Percentiles rank a stretch among this genome's conserved stretches.
Evolutionary conservation across 1,140 invertebrate species (phyloP).

Genomic region (Hestina assimilis): DNA sequence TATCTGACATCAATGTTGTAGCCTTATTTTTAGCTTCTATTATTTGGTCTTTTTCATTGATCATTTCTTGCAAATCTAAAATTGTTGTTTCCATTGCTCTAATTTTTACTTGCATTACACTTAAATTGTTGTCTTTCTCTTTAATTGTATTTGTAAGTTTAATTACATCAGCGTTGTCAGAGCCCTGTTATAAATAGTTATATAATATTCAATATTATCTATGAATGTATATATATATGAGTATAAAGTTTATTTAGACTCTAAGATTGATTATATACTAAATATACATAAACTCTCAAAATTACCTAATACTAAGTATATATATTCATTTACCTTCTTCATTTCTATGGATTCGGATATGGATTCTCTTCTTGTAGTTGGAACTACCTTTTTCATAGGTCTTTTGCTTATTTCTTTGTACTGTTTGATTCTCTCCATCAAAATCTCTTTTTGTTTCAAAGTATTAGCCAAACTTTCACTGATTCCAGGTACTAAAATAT

Average conservation of each 20-base stretch:
- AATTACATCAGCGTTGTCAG: slow-evolving; percentile 41
- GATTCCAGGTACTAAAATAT: slow-evolving; percentile 68
- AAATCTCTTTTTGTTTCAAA: slow-evolving; percentile 66
- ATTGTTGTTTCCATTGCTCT: slow-evolving; percentile 82
- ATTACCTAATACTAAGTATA: not conserved
- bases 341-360: slow-evolving; percentile 30
- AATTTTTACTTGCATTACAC: slow-evolving; percentile 77
- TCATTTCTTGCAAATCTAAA: slow-evolving; percentile 86
- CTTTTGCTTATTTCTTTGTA: slow-evolving; percentile 72
- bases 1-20: slow-evolving; percentile 87
- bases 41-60: slow-evolving; percentile 91
- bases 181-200: slow-evolving; percentile 28
- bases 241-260: too few species aligned
- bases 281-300: not conserved
- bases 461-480: slow-evolving; percentile 74
- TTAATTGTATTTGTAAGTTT: slow-evolving; percentile 58
- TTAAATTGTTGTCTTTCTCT: slow-evolving; percentile 68
- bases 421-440: slow-evolving; percentile 73
- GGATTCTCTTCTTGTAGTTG: slow-evolving; percentile 44
- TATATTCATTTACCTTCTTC: slow-evolving; percentile 41
- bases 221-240: too few species aligned
- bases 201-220: not conserved
- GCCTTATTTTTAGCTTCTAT: slow-evolving; percentile 91
- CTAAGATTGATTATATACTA: too few species aligned
- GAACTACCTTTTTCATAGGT: slow-evolving; percentile 47